Conservation (phyloP, 64 coral and sea anemone genomes). For the Pachyseris speciosa region DNA sequence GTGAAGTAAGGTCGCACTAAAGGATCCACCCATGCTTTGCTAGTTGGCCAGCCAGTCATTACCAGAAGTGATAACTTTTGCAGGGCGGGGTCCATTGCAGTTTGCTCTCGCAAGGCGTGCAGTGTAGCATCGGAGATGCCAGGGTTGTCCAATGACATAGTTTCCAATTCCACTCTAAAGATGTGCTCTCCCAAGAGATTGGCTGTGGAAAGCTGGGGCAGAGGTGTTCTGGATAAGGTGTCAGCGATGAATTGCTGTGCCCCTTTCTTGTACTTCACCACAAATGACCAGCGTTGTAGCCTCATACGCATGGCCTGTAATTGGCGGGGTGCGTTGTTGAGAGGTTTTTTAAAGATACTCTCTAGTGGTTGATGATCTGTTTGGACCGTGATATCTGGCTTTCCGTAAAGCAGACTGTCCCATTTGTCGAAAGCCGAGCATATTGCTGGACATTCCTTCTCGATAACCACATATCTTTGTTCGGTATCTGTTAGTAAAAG, state of each 20-base stretch:
- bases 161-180: neutral
- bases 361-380: constrained; percentile 26
- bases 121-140: constrained; percentile 6
- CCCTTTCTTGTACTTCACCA: constrained; percentile 17
- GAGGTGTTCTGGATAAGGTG: too few relatives aligned
- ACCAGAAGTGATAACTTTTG: neutral
- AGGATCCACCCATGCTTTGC: neutral
- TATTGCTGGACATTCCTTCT: too few relatives aligned
- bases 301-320: neutral
- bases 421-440: too few relatives aligned
- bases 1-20: neutral
- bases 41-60: neutral
- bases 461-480: too few relatives aligned
- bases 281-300: constrained; percentile 11
- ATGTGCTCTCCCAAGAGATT: neutral
- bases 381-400: constrained; percentile 6
- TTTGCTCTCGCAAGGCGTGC: neutral
- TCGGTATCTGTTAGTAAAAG: too few relatives aligned
- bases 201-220: neutral
- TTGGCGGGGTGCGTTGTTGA: neutral
- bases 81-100: neutral
- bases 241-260: neutral
- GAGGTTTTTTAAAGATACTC: constrained; percentile 11
- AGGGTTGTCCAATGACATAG: neutral
- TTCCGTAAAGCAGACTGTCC: too few relatives aligned